These are phyloP conservation scores for Axis porcinus DNA, from an alignment of 2,113 vertebrate species.

Conservation along the genomic window DNA sequence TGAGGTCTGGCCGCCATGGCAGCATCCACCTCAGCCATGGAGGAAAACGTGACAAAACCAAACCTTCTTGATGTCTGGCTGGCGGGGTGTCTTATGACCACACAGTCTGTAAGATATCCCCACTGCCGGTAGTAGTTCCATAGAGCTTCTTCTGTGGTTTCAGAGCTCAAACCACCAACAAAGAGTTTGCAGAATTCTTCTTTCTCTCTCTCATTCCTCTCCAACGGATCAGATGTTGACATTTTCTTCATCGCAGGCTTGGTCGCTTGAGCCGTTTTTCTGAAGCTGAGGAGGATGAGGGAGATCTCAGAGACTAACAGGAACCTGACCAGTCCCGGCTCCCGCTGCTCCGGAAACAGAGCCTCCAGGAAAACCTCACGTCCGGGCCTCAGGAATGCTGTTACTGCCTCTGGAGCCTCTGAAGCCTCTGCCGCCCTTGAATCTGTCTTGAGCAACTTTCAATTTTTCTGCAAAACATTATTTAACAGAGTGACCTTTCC, in stretches of 20 bases:
- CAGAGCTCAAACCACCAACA: conserved; percentile 87
- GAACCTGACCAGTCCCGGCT: not conserved
- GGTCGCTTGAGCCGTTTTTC: not conserved
- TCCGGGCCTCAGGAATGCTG: not conserved
- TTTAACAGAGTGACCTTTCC: not conserved
- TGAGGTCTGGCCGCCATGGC: conserved; percentile 89
- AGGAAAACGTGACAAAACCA: conserved; percentile 88
- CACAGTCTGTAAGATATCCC: conserved; percentile 88
- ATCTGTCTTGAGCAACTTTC: not conserved
- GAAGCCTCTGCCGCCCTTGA: not conserved
- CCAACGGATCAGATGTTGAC: conserved; percentile 72
- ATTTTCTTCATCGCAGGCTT: conserved; percentile 13
- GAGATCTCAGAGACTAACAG: not conserved
- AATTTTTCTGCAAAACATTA: not conserved
- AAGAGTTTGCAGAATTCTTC: conserved; percentile 88
- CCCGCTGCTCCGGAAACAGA: not conserved
- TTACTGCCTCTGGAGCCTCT: not conserved
- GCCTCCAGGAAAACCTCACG: too few relatives aligned
- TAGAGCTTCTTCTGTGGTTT: conserved; percentile 89
- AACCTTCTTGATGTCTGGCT: conserved; percentile 88
- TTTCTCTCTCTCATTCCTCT: conserved; percentile 84
- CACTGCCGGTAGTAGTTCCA: conserved; percentile 87
- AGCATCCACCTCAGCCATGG: conserved; percentile 88
- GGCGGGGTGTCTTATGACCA: conserved; percentile 89
- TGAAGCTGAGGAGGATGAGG: not conserved